Conservation (phyloP, 2,113 vertebrate species). For the Pantherophis guttatus region DNA sequence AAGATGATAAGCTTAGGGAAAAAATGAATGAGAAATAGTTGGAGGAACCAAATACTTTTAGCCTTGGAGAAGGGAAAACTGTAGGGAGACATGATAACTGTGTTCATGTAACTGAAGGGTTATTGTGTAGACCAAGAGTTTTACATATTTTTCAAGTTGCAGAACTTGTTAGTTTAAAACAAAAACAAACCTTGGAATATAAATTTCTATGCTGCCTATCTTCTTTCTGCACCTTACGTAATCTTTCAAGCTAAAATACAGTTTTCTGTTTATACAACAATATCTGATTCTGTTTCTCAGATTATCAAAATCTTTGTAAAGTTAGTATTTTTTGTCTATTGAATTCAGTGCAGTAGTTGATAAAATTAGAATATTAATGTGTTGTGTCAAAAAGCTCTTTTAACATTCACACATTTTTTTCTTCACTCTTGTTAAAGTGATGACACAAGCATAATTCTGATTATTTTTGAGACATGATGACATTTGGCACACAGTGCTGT, state of each 20-base stretch:
- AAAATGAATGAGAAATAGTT: background rate
- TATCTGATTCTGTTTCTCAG: background rate
- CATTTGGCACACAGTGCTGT: slow-evolving; percentile 30
- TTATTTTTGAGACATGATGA: slow-evolving; percentile 1
- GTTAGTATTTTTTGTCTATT: background rate
- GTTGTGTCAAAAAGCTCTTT: background rate
- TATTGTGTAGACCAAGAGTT: background rate
- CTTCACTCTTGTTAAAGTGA: slow-evolving; percentile 10
- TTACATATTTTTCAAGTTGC: background rate
- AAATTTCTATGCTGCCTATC: background rate
- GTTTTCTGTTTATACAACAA: slow-evolving; percentile 7
- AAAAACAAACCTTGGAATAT: background rate
- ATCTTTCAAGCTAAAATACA: background rate
- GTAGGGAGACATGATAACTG: background rate
- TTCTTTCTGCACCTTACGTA: background rate
- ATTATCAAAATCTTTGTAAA: slow-evolving; percentile 7
- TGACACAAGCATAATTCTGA: background rate
- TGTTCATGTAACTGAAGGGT: background rate
- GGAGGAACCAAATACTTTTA: background rate
- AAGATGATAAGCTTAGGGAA: background rate
- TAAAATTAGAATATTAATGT: slow-evolving; percentile 17
- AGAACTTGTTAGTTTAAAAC: background rate
- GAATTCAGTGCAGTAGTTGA: background rate
- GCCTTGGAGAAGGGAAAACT: background rate
- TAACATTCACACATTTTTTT: slow-evolving; percentile 7